Percentiles rank a stretch among this genome's conserved stretches.
phyloP scores from a whole-genome alignment of 92 coral and sea anemone species.

The Bergia puertoricense region DNA sequence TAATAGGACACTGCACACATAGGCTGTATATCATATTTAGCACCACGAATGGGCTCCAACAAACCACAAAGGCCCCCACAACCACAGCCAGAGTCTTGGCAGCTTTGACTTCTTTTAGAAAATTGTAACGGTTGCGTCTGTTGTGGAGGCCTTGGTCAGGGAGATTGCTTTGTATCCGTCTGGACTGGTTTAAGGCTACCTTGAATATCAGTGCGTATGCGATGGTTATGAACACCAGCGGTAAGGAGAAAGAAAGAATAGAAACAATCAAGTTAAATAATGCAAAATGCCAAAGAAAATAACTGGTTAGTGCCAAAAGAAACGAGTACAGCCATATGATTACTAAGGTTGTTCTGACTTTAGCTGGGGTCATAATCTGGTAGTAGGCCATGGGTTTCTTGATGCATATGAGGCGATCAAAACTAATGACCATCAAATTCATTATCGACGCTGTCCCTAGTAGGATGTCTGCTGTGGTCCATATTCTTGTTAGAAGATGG shows the following conservation, averaged over 20 bases:
- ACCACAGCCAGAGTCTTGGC: slow-evolving; percentile 92
- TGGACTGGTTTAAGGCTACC: slow-evolving; percentile 72
- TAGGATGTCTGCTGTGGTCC: slow-evolving; percentile 83
- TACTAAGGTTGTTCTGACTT: slow-evolving; percentile 48
- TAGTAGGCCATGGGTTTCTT: slow-evolving; percentile 62
- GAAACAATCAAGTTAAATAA: slow-evolving; percentile 68
- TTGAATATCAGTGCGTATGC: slow-evolving; percentile 75
- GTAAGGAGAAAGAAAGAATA: slow-evolving; percentile 76
- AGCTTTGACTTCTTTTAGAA: slow-evolving; percentile 80
- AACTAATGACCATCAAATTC: slow-evolving; percentile 81
- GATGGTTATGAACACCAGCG: slow-evolving; percentile 72
- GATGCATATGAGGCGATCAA: slow-evolving; percentile 76
- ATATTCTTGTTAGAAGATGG: slow-evolving; percentile 45
- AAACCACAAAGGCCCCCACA: slow-evolving; percentile 81
- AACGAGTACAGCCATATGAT: slow-evolving; percentile 74
- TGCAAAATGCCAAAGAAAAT: slow-evolving; percentile 51
- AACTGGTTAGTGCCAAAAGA: slow-evolving; percentile 65
- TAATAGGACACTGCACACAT: slow-evolving; percentile 59
- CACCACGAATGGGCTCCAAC: slow-evolving; percentile 87
- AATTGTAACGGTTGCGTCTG: slow-evolving; percentile 49
- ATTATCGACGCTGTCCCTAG: slow-evolving; percentile 85
- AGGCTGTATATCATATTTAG: slow-evolving; percentile 75
- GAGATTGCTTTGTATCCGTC: slow-evolving; percentile 52
- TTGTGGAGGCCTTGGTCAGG: slow-evolving; percentile 37
- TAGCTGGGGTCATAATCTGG: slow-evolving; percentile 54